Evolutionary conservation across 2,113 vertebrate species (phyloP), one percentile per base, ranked within the genome.

Genomic region (Paralichthys olivaceus): DNA sequence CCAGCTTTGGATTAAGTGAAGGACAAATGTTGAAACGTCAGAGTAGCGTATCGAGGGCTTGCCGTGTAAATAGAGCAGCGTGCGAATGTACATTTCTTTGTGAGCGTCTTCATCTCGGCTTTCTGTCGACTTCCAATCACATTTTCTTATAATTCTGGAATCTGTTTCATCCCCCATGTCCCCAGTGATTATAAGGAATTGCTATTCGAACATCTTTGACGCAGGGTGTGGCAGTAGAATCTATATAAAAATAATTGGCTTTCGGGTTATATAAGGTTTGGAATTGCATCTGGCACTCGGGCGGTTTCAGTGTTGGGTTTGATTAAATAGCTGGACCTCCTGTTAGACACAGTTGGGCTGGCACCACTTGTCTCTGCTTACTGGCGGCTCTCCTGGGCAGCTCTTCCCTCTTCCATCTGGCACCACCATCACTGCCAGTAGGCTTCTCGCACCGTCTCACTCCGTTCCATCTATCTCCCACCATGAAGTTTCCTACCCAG

Each of bases 321-420:
- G 91, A 93, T 94, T 93, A 94, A 94, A 93, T 91, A 89, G 90
- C 89, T 75, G 89, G 87, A 92, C 93, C 92, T 89, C 91, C 93
- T 94, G 93, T 93, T 92, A 87, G 91, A 91, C 89, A 93, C 92
- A 94, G 91, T 94, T 91, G 91, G 91, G 87, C 81, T 94, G 91
- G 92, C 94, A 94, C 74, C 69, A 76, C 90, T 90, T 68, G 80
- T 90, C 91, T 90, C 85, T 86, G 89, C 90, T 90, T 90, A 84
- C 85, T 89, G 91, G 88, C 91, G 78, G 65, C 78, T 93, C 91
- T 93, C 86, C 88, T 90, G 91, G 87, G 86, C 85, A 59, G 86
- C 84, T 82, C 83, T 82, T 88, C 81, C 79, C 75, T 90, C 90
- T 90, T 90, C 92, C 93, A 94, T 94, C 93, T 94, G 93, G 88